Base-by-base conservation (phyloP, 2,113 vertebrate genomes). In the Odontophorus gujanensis region DNA sequence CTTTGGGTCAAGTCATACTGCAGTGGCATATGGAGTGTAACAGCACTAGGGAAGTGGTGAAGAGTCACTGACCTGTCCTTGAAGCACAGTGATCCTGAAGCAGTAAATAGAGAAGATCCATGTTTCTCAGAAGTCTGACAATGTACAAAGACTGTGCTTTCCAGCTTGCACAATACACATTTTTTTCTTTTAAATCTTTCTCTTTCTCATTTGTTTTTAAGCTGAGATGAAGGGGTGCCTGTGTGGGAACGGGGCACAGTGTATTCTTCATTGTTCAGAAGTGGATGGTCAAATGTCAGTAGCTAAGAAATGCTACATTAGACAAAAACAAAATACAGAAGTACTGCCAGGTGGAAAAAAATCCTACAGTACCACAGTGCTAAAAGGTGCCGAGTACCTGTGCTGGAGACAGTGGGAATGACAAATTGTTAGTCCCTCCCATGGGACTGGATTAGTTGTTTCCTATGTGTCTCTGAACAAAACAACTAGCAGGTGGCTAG, bases 401-500 rank as follows among this genome's bases (percentile, higher is more conserved):
- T 25, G 69, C 79, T 86, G 66, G 59, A 50, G 43, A 36, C 73
- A 83, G 89, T 87, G 81, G 85, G 89, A 92, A 89, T 81, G 87
- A 81, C 61, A 74, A 92, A 78, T 1, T 24, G 20, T 73, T 36
- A 13, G 13, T 26, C 42, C 30, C 10, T 91, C 87, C 45, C 42
- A 0, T n/a, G 74, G 28, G 85, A 92, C 69, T 9, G 40, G 61
- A 90, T 72, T 40, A 83, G 65, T 43, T 93, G 80, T 34, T 95
- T 94, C 85, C 82, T 90, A 48, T 38, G 53, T 20, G 65, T 73
- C 69, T 73, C 66, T 0, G 19, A 93, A 76, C 61, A 91, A 84
- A 97, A 94, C 90, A 96, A 81, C 69, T 2, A 85, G 93, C 95
- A 96, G 96, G 95, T 93, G 94, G 96, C 79, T 91, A 10, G 76